Conservation (phyloP, 2,888 invertebrate species). For the Morpho achilles region DNA sequence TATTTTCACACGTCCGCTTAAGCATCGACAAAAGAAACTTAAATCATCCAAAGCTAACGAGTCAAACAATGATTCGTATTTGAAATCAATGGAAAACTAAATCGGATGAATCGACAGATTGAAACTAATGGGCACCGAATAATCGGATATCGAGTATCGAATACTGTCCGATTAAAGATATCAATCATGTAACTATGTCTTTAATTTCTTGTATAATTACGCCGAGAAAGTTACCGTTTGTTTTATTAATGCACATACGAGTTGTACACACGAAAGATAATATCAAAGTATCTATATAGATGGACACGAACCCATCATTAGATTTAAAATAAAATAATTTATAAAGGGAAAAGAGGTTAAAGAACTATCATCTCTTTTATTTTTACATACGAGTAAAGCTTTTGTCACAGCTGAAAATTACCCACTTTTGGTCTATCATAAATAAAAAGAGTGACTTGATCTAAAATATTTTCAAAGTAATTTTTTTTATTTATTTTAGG, state of each 20-base stretch:
- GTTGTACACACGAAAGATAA: slow-evolving; percentile 8
- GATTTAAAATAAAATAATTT: too few species aligned
- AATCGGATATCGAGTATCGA: slow-evolving; percentile 34
- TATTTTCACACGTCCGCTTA: slow-evolving; percentile 50
- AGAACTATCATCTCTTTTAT: too few species aligned
- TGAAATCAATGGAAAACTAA: slow-evolving; percentile 64
- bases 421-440: background rate
- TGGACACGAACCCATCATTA: too few species aligned
- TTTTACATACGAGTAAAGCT: too few species aligned
- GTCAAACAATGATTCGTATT: slow-evolving; percentile 58
- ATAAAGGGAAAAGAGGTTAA: too few species aligned
- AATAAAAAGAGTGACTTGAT: background rate
- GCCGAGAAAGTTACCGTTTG: slow-evolving; percentile 42
- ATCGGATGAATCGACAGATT: slow-evolving; percentile 67
- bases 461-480: too few species aligned
- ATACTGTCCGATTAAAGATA: slow-evolving; percentile 47
- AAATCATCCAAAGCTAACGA: slow-evolving; percentile 49
- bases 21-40: slow-evolving; percentile 48
- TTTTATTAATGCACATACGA: slow-evolving; percentile 24
- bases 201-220: slow-evolving; percentile 50
- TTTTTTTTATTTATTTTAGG: too few species aligned
- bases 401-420: too few species aligned
- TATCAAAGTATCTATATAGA: too few species aligned
- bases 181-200: slow-evolving; percentile 44
- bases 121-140: slow-evolving; percentile 30